A percentile compares a stretch with the other conserved stretches of the same genome.
Conservation (phyloP, 2,113 vertebrate genomes). For the Alligator mississippiensis region DNA sequence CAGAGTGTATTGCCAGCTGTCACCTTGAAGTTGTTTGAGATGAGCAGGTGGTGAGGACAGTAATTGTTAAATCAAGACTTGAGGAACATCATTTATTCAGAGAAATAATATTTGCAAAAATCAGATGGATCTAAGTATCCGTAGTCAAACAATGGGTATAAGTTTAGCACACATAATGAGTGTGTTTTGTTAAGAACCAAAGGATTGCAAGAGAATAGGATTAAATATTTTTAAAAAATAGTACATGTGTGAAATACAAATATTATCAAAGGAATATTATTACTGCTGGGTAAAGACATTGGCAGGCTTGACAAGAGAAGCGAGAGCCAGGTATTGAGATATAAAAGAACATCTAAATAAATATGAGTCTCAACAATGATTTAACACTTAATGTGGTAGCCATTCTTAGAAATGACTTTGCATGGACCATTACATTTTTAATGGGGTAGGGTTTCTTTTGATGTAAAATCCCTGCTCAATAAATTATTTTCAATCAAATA, state of each 20-base stretch:
- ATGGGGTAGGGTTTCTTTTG: accelerated
- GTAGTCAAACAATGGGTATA: background rate
- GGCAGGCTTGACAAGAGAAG: background rate
- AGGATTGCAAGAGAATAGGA: background rate
- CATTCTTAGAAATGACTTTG: background rate
- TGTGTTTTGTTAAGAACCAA: background rate
- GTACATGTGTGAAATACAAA: background rate
- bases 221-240: background rate
- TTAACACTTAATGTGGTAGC: background rate
- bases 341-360: background rate
- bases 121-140: background rate
- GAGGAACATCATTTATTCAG: background rate
- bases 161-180: background rate
- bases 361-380: background rate
- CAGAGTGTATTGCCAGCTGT: background rate
- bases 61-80: background rate
- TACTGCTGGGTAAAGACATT: background rate
- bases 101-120: background rate
- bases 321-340: background rate
- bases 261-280: background rate
- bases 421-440: background rate
- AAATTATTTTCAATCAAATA: background rate
- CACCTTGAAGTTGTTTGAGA: background rate
- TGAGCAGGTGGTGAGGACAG: background rate
- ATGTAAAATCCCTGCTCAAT: background rate